Evolutionary conservation across 2,888 invertebrate species (phyloP), one percentile per base, ranked within the genome.

Genomic region (Cartodere bifasciata): DNA sequence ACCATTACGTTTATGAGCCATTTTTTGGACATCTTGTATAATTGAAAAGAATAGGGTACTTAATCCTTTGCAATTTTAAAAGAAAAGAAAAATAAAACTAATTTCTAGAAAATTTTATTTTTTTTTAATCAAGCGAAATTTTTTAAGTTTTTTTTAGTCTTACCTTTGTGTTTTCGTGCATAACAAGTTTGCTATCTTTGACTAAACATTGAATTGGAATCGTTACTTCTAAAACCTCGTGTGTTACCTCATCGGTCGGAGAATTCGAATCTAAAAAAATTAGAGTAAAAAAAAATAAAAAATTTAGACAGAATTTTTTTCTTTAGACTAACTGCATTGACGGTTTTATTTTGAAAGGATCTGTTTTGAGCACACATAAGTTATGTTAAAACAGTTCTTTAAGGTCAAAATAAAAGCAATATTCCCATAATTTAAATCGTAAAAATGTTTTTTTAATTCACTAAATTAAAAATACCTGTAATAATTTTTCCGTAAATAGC

Each of bases 161-260:
- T 60, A 91, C 91, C 77, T 94, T 92, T 31, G 83, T 76, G 30
- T 82, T 74, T 44, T 83, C 82, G 38, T 88, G 78, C 26, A 95
- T 65, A 38, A 82, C 72, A 30, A 97, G 67, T 53, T 79, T 76
- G n/a, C 92, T 85, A 55, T 92, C 85, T 53, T 83, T 86, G 31
- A 92, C 85, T 46, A 94, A 72, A 53, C 92, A 91, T 60, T 97
- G 97, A 14, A 97, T 53, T 1, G 92, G 91, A 46, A 92, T 72
- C n/a, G 88, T 91, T 10, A 95, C 95, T 58, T 95, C 92, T 37
- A 91, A 77, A 3, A 78, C 66, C 46, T 80, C 78, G 23, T 64
- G 13, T 12, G 20, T 37, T 13, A 42, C 10, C 34, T 55, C 54
- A 20, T 50, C 46, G 3, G 44, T 46, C 6, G 31, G 24, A 23